Base-by-base conservation (phyloP, 2,113 vertebrate genomes). In the Hippotragus niger region DNA sequence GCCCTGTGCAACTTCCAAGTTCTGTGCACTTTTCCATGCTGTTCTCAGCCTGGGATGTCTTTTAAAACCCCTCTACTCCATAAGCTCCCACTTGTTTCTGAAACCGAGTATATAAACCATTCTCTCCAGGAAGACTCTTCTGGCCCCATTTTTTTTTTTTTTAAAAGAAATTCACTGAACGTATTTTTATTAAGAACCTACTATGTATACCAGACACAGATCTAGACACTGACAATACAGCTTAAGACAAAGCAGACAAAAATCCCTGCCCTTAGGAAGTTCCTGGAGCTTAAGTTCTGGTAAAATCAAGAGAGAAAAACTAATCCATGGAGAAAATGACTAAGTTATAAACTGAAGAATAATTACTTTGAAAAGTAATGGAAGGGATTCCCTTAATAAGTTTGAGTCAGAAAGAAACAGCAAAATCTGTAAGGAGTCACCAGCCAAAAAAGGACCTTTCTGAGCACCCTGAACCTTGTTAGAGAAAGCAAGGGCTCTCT, bases 151-250 rank as follows among this genome's bases (percentile, higher is more conserved):
- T 47, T 53, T 57, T 55, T 57, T 57, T 58, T 12, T 81, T 21
- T 12, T n/a, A n/a, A 2, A 33, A 83, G 33, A 92, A 88, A 93
- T 57, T 57, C 71, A 92, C 0, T 25, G n/a, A 97, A 92, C 33
- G n/a, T 23, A 40, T 53, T 94, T 98, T 97, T 98, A 98, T 89
- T 94, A 83, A 98, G 82, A n/a, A 93, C 82, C 91, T 85, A 50
- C 31, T 74, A 60, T 67, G 43, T 55, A 60, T 2, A 82, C 85
- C 91, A 96, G 92, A 90, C 85, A 90, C 45, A 53, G 55, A 55
- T 57, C 47, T 19, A 80, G 52, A 47, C 5, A 15, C 62, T 62
- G 60, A 78, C 12, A 8, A 83, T 31, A 93, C 1, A 91, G 31
- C 17, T 85, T 53, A 50, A 84, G 27, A 93, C 74, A 95, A 84